These are phyloP conservation scores for Thalassoma bifasciatum DNA, from an alignment of 2,113 vertebrate genomes.

Conservation along the genomic window DNA sequence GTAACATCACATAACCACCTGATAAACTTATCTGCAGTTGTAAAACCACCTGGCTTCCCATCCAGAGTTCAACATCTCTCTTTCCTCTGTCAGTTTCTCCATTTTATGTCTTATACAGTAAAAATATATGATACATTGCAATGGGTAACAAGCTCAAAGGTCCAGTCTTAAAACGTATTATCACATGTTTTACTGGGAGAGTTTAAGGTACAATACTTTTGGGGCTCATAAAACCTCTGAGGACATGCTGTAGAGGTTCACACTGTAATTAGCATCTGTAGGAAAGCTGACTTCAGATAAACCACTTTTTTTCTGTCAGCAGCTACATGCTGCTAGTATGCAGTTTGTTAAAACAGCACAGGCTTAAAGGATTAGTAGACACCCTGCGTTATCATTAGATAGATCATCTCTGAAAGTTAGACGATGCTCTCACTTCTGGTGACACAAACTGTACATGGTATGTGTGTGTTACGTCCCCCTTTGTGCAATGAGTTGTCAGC, in stretches of 20 bases:
- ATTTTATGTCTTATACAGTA: neutral
- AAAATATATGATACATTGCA: neutral
- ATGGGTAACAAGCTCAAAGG: slow-evolving; percentile 45
- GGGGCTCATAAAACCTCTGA: neutral
- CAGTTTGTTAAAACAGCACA: slow-evolving; percentile 15
- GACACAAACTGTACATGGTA: neutral
- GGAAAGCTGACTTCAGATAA: slow-evolving; percentile 31
- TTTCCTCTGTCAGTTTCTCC: neutral
- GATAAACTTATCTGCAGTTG: slow-evolving; percentile 6
- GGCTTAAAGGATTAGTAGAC: slow-evolving; percentile 20
- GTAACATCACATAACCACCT: neutral
- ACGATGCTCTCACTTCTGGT: neutral
- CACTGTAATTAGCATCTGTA: neutral
- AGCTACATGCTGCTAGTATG: slow-evolving; percentile 5
- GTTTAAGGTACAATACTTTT: neutral
- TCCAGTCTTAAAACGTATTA: slow-evolving; percentile 11
- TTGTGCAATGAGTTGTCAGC: slow-evolving; percentile 51
- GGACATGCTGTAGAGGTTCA: neutral
- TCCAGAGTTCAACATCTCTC: neutral
- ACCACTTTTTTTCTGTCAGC: slow-evolving; percentile 39
- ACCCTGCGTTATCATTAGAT: slow-evolving; percentile 26
- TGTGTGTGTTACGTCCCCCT: neutral
- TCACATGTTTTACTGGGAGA: slow-evolving; percentile 27
- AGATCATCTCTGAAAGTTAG: neutral
- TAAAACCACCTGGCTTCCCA: slow-evolving; percentile 3